Evolutionary conservation across 1,140 invertebrate species (phyloP), one percentile per base, ranked within the genome.

Genomic region (Sesamia nonagrioides): DNA sequence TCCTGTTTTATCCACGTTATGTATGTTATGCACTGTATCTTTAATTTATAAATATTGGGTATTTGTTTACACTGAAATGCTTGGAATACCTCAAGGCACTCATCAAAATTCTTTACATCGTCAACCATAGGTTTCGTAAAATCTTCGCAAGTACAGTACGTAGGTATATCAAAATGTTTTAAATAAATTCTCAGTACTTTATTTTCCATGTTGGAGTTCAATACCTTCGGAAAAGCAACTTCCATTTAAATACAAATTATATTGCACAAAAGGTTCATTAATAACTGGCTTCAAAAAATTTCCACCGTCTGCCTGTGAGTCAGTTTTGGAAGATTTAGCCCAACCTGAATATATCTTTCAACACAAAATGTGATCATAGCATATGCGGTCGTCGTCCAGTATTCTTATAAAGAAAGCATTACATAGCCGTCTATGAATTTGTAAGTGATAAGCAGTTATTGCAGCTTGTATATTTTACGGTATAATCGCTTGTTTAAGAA

Each of bases 401-500:
- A 66, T 6, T 40, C 37, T 2, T 58, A 58, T 58, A 7, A 66
- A 37, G 61, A 66, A 40, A 42, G 61, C 37, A 66, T 50, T 69
- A n/a, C 45, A 33, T 45, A 68, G 50, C 18, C 42, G 5, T 63
- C 37, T 40, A 18, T 17, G 60, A 40, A 37, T 63, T 63, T 40
- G 35, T 63, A 18, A 37, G 15, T 63, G 15, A 63, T 35, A 40
- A 63, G 35, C 33, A 42, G 35, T 56, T 56, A 56, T 56, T 18
- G 18, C n/a, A 11, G 60, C 9, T 60, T 35, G 21, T 37, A 60
- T 63, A 17, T 42, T 63, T 7, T 42, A 37, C 8, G 13, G 60
- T 15, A 0, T 40, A 17, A 3, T 17, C 9, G 5, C 21, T 56
- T 27, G 18, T 56, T 27, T 21, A 56, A 27, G 18, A 9, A 21